Evolutionary conservation across 2,113 vertebrate genomes (phyloP).

Genomic region (Myotis lucifugus): DNA sequence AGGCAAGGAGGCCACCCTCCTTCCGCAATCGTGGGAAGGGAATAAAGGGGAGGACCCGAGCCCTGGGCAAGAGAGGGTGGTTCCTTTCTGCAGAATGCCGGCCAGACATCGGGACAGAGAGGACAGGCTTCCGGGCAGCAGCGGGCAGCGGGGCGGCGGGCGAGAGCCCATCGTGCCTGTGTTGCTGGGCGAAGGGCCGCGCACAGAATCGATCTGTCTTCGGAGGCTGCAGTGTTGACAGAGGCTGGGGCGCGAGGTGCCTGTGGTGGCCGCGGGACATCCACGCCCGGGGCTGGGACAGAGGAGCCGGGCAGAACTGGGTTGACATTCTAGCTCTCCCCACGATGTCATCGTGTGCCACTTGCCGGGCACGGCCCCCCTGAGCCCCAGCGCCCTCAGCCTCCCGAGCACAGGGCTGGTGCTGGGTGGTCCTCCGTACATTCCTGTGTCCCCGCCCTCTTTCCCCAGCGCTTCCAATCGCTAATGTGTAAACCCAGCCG

Average conservation of each 20-base stretch:
- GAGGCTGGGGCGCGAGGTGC: neutral
- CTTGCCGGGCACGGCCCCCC: fast-evolving
- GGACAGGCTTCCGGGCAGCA: neutral
- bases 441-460: fast-evolving
- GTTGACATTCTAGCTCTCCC: neutral
- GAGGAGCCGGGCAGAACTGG: neutral
- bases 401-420: fast-evolving
- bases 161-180: neutral
- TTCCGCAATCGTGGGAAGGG: neutral
- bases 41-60: neutral
- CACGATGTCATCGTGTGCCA: fast-evolving
- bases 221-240: neutral
- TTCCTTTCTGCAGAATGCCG: neutral
- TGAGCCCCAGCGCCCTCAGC: neutral
- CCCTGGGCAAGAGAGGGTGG: no score
- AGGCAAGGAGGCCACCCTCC: neutral
- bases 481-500: no score
- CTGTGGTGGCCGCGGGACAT: fast-evolving
- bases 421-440: fast-evolving
- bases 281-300: neutral
- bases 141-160: neutral
- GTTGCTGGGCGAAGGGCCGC: neutral
- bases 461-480: neutral
- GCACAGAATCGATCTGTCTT: neutral
- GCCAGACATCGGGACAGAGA: neutral